Base-by-base conservation (phyloP, 2,888 invertebrate species). In the Platycheirus albimanus region DNA sequence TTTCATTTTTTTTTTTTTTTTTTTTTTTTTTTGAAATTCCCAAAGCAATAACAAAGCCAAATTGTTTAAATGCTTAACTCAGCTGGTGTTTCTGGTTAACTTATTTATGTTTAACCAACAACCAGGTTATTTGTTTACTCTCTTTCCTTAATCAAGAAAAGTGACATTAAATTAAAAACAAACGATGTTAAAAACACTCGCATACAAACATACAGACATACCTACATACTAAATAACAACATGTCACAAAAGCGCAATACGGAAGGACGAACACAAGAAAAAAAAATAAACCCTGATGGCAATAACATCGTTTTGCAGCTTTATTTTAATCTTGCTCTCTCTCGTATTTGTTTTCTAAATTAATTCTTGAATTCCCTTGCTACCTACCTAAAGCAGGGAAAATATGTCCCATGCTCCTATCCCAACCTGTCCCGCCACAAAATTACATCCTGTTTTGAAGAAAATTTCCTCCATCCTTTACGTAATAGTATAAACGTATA, bases 321-420 rank as follows among this genome's bases (percentile, higher is more conserved):
- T 70, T 58, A 61, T 75, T 75, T 75, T 75, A 75, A 75, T 77
- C 63, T 70, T 38, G 63, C 30, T 45, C 41, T 45, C 15, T 15
- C 41, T 52, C 30, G 43, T 69, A 77, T 77, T 77, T 77, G 76
- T 54, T 78, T 72, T 71, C 71, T 64, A 78, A 78, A 78, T 71
- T 58, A 72, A 78, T 71, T 71, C 71, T 66, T 52, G 51, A 56
- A 77, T 63, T 66, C 36, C 66, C 30, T 20, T 5, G 13, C n/a
- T 47, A 54, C n/a, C n/a, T 13, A 28, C 47, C 41, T 33, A 36
- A 2, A 15, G 15, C 20, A 24, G 28, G 24, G 41, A 58, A 24
- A 58, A 58, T 38, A n/a, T 33, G 24, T 24, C 41, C 3, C 3
- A 11, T 3, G 8, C 5, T 8, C 30, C 1, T 6, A 20, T 20